Evolutionary conservation across 2,797 vertebrate genomes (phyloP), one percentile per base, ranked within the genome.

Genomic region (Sebastes reedi): DNA sequence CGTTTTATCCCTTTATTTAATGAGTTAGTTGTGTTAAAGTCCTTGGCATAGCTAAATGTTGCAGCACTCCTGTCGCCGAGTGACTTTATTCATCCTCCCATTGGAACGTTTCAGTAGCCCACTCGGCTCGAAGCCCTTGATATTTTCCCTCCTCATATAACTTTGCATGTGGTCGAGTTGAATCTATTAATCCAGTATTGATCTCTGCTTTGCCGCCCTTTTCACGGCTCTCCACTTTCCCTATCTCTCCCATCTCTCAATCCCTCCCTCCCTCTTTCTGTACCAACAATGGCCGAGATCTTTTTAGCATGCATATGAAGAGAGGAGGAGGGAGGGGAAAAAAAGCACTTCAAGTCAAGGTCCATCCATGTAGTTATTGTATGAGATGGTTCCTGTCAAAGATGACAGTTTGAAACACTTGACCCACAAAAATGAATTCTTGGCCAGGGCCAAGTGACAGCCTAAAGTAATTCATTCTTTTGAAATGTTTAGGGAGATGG

Each of bases 371-470:
- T 93, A 93, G 92, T 94, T 92, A 93, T 93, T 94, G 93, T 94
- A 93, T 85, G 87, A 94, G 94, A 95, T 94, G 93, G 92, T 94
- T 94, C 92, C 94, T 95, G 94, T 95, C 95, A 95, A 87, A 93
- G 91, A 95, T 94, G 95, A 95, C 95, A 94, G 94, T 94, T 91
- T 94, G 91, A 94, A 95, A 95, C 94, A 95, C 93, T 95, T 96
- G 95, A 95, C 94, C 94, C 95, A 93, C 93, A 94, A 94, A 95
- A 95, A 95, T 94, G 91, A 95, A 95, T 95, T 95, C 93, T 93
- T 91, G 94, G 94, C 92, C 90, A 88, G 92, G 92, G 92, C 93
- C 92, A 89, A 92, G 90, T 92, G 92, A 94, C 95, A 94, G 92
- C 91, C 88, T 54, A 82, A 91, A 95, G 94, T 94, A 94, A 95